phyloP scores from a whole-genome alignment of 2,113 vertebrate genomes.

The Gymnogyps californianus region DNA sequence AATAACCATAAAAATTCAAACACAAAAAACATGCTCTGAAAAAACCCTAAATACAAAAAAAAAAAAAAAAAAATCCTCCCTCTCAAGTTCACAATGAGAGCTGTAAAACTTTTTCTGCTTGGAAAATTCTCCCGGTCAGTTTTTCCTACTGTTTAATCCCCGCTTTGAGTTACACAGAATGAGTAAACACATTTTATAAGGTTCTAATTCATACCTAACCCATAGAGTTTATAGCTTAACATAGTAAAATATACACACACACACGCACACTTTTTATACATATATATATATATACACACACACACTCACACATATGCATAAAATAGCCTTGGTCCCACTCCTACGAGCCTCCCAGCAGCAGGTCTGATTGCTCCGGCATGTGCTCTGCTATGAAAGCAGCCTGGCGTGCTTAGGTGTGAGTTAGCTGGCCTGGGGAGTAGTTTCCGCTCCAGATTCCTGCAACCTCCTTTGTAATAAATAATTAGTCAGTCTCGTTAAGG shows the following conservation, averaged over 20 bases:
- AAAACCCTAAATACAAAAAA: not conserved
- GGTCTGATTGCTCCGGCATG: not conserved
- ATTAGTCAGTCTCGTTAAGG: not conserved
- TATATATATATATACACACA: not conserved
- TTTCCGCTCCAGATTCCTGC: not conserved
- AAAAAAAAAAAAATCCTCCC: not conserved
- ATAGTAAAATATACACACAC: conserved; percentile 53
- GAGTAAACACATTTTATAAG: conserved; percentile 76
- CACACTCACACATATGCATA: not conserved
- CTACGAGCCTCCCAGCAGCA: not conserved
- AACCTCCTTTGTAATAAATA: not conserved
- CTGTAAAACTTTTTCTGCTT: conserved; percentile 67
- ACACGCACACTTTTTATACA: not conserved
- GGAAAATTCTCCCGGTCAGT: conserved; percentile 71
- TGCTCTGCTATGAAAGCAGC: not conserved
- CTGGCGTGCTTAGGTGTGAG: not conserved
- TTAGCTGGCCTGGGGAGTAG: not conserved
- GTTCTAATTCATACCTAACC: conserved; percentile 72
- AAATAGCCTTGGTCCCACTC: not conserved
- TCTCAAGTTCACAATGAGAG: conserved; percentile 66
- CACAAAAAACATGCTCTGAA: conserved; percentile 33
- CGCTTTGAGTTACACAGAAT: conserved; percentile 68
- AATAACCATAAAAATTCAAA: not conserved
- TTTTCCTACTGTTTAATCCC: conserved; percentile 79
- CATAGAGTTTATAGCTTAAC: conserved; percentile 61